These are phyloP conservation scores for Orthosia incerta DNA, from an alignment of 2,888 invertebrate species.

Conservation along the genomic window DNA sequence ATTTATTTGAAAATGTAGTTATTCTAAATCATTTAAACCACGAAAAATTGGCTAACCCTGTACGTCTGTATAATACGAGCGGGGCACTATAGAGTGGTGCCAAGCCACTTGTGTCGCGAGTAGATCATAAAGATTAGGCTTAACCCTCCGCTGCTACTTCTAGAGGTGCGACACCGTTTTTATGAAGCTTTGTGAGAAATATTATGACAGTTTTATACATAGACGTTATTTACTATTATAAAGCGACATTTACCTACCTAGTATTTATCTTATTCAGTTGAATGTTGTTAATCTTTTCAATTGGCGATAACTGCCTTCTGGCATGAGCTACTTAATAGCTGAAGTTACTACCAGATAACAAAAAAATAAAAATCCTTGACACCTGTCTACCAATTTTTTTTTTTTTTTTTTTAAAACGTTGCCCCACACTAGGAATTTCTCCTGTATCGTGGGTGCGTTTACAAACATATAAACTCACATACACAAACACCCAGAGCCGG, in stretches of 20 bases:
- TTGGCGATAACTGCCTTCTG: too few species aligned
- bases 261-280: neutral
- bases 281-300: neutral
- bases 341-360: too few species aligned
- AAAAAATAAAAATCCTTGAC: too few species aligned
- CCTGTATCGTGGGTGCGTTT: too few species aligned
- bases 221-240: constrained; percentile 14
- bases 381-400: too few species aligned
- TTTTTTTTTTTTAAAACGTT: too few species aligned
- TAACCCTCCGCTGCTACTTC: constrained; percentile 31
- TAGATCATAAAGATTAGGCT: constrained; percentile 63
- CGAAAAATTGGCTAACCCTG: constrained; percentile 42
- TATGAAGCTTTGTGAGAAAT: constrained; percentile 36
- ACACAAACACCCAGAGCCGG: too few species aligned
- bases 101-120: constrained; percentile 45
- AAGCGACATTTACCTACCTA: neutral
- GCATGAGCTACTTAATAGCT: too few species aligned
- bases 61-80: constrained; percentile 30
- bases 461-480: too few species aligned
- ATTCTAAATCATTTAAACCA: neutral
- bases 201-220: constrained; percentile 10
- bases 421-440: too few species aligned
- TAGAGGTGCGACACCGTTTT: constrained; percentile 24
- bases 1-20: too few species aligned
- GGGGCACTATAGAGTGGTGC: constrained; percentile 46